Conservation (phyloP, 2,797 vertebrate species). For the Chromis chromis region DNA sequence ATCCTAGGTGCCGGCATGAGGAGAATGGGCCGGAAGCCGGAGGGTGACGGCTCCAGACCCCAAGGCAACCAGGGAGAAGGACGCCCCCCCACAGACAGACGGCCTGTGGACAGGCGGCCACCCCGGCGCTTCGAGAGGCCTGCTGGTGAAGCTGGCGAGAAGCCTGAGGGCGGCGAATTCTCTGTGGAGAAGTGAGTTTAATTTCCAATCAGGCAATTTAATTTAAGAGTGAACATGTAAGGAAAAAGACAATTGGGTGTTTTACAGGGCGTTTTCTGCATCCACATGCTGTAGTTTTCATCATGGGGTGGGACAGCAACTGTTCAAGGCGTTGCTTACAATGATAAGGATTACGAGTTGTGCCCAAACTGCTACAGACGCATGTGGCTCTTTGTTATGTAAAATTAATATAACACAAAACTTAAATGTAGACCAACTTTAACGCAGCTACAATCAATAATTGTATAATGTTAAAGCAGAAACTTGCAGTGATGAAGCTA, state of each 20-base stretch:
- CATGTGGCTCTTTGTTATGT: not conserved
- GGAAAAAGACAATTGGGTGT: not conserved
- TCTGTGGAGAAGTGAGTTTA: slow-evolving; percentile 94
- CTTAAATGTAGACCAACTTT: not conserved
- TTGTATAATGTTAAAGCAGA: not conserved
- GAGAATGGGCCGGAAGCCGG: slow-evolving; percentile 94
- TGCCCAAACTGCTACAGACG: not conserved
- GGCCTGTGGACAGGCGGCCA: slow-evolving; percentile 91
- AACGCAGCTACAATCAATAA: not conserved
- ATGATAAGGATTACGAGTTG: slow-evolving; percentile 45
- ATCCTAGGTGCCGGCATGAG: slow-evolving; percentile 88
- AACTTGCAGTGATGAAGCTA: not conserved
- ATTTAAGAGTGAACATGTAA: not conserved
- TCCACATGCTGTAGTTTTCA: not conserved
- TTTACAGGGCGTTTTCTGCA: not conserved
- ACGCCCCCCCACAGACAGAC: slow-evolving; percentile 92
- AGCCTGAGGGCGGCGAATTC: slow-evolving; percentile 95
- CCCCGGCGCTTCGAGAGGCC: slow-evolving; percentile 92
- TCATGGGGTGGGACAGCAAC: slow-evolving; percentile 12
- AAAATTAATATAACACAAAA: not conserved
- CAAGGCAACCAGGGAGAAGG: slow-evolving; percentile 90
- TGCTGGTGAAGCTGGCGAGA: slow-evolving; percentile 87
- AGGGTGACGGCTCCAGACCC: slow-evolving; percentile 85
- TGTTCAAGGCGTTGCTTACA: slow-evolving; percentile 40
- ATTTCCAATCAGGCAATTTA: not conserved